Evolutionary conservation across 2,113 vertebrate genomes (phyloP).

Genomic region (Strix uralensis): DNA sequence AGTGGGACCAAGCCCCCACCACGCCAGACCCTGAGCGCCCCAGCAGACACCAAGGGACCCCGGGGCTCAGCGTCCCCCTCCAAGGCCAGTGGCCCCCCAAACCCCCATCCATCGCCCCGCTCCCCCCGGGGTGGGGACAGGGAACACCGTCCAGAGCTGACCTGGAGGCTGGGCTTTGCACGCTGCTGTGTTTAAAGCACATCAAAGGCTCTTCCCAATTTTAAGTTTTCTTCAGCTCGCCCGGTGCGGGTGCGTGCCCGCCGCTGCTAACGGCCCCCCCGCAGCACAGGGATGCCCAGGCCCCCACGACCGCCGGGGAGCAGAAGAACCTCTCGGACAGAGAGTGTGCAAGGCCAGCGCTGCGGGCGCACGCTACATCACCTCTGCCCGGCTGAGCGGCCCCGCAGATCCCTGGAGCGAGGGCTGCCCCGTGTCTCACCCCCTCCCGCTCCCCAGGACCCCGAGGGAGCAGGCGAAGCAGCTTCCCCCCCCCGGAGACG

Average conservation of each 20-base stretch:
- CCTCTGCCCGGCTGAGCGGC: background rate
- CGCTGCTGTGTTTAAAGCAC: background rate
- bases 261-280: background rate
- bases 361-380: background rate
- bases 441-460: fast-evolving
- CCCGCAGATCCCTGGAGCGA: background rate
- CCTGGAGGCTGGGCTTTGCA: background rate
- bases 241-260: fast-evolving
- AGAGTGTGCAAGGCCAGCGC: fast-evolving
- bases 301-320: background rate
- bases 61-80: background rate
- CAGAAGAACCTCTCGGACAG: background rate
- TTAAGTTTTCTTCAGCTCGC: background rate
- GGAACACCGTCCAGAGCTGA: background rate
- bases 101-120: fast-evolving
- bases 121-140: fast-evolving
- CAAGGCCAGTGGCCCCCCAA: background rate
- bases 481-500: background rate
- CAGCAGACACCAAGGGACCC: background rate
- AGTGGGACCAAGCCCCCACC: background rate
- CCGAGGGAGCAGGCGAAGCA: fast-evolving
- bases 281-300: background rate
- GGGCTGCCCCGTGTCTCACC: fast-evolving
- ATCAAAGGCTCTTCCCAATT: background rate
- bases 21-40: background rate